A percentile compares a stretch with the other conserved stretches of the same genome.
phyloP scores from a whole-genome alignment of 2,888 invertebrate species.

The Venusia cambrica region DNA sequence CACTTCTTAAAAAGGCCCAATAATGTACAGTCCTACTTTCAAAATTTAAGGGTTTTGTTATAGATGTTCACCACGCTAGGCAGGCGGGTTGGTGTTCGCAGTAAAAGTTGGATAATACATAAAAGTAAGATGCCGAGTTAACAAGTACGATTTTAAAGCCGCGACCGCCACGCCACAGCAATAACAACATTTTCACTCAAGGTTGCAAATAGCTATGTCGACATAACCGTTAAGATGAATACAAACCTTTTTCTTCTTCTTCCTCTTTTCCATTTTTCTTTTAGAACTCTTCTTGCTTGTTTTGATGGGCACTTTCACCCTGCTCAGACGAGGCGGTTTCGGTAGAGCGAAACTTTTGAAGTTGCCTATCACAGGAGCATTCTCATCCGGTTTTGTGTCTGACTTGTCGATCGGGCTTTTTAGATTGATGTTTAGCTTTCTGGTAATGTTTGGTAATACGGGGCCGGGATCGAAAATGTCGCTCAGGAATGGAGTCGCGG shows the following conservation, averaged over 20 bases:
- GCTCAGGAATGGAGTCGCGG: constrained; percentile 70
- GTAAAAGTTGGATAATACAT: too few species aligned
- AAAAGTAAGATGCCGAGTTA: too few species aligned
- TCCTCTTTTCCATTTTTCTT: constrained; percentile 47
- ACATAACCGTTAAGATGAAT: constrained; percentile 28
- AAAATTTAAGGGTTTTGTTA: too few species aligned
- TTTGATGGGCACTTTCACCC: constrained; percentile 67
- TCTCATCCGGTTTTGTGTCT: constrained; percentile 50
- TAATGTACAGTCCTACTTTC: too few species aligned
- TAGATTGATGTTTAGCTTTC: constrained; percentile 57
- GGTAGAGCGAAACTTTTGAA: constrained; percentile 77
- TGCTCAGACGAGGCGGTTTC: constrained; percentile 72
- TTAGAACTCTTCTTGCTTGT: constrained; percentile 50
- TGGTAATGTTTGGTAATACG: constrained; percentile 49
- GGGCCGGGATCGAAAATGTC: constrained; percentile 76
- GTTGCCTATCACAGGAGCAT: constrained; percentile 65
- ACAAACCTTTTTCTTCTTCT: constrained; percentile 69
- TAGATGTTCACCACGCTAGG: too few species aligned
- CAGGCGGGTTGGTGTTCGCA: not conserved
- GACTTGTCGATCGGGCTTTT: constrained; percentile 42
- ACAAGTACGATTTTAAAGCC: too few species aligned
- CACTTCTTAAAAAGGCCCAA: too few species aligned
- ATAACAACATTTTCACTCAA: too few species aligned
- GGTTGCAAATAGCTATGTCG: constrained; percentile 12
- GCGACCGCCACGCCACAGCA: too few species aligned